Evolutionary conservation across 1,140 invertebrate genomes (phyloP).

Genomic region (Meloidogyne exigua): DNA sequence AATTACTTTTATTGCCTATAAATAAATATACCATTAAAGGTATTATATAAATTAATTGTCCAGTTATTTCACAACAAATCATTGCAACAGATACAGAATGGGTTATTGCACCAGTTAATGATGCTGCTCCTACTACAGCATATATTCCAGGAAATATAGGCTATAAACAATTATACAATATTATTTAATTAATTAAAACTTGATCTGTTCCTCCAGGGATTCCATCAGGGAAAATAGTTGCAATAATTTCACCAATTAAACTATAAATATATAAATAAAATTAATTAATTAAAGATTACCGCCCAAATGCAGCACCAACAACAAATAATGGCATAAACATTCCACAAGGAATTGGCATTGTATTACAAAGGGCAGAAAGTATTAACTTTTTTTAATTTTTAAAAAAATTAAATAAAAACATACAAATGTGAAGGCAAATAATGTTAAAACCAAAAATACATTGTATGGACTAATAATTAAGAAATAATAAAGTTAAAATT

Average conservation of each 20-base stretch:
- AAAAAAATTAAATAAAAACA: constrained; percentile 9
- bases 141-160: constrained; percentile 79
- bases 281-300: neutral
- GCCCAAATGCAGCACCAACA: constrained; percentile 77
- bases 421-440: constrained; percentile 52
- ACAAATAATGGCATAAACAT: constrained; percentile 63
- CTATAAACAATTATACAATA: constrained; percentile 6
- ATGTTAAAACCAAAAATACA: constrained; percentile 49
- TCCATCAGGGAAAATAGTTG: constrained; percentile 83
- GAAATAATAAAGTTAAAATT: neutral
- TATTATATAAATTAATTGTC: constrained; percentile 91
- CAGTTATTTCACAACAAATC: constrained; percentile 97
- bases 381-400: constrained; percentile 73
- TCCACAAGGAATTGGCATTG: constrained; percentile 87
- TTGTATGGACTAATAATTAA: constrained; percentile 55
- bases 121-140: constrained; percentile 77
- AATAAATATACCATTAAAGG: constrained; percentile 76
- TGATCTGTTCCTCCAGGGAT: constrained; percentile 69
- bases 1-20: neutral
- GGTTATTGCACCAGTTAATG: constrained; percentile 90
- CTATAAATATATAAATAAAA: constrained; percentile 66
- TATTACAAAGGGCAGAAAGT: constrained; percentile 88
- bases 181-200: neutral
- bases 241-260: constrained; percentile 82
- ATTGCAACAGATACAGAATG: constrained; percentile 95